Evolutionary conservation across 2,797 vertebrate species (phyloP).

Genomic region (Sebastes iracundus): DNA sequence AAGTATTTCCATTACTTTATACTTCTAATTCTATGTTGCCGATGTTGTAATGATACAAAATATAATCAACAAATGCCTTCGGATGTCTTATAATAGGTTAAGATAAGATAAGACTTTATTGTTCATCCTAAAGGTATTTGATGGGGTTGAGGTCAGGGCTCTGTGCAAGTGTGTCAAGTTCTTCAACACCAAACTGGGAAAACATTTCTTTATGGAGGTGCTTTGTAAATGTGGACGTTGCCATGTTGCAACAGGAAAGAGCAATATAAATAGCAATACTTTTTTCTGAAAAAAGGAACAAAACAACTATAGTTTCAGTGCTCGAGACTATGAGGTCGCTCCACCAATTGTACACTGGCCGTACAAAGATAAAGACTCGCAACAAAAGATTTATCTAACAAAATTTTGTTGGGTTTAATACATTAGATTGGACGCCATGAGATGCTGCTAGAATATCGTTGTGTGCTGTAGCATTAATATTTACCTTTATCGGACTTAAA

Average conservation of each 20-base stretch:
- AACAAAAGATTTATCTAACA: constrained; percentile 17
- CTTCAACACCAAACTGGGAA: not conserved
- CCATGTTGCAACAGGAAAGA: not conserved
- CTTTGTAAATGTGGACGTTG: not conserved
- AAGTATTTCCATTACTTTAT: too few relatives aligned
- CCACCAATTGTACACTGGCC: constrained; percentile 48
- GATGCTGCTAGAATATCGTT: constrained; percentile 15
- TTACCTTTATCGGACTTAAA: not conserved
- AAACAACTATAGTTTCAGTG: too few relatives aligned
- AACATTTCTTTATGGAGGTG: not conserved
- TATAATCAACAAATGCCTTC: too few relatives aligned
- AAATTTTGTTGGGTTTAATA: constrained; percentile 1
- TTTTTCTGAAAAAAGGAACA: too few relatives aligned
- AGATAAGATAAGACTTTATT: not conserved
- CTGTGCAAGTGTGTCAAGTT: not conserved
- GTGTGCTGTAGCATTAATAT: too few relatives aligned
- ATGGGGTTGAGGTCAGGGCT: not conserved
- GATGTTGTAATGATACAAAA: too few relatives aligned
- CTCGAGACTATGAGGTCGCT: not conserved
- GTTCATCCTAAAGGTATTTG: not conserved
- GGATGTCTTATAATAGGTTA: not conserved
- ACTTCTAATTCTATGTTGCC: too few relatives aligned
- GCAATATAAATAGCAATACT: not conserved
- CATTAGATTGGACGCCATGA: constrained; percentile 41
- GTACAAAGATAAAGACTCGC: constrained; percentile 31